Evolutionary conservation across 2,888 invertebrate species (phyloP).

Genomic region (Leptinotarsa juncta): DNA sequence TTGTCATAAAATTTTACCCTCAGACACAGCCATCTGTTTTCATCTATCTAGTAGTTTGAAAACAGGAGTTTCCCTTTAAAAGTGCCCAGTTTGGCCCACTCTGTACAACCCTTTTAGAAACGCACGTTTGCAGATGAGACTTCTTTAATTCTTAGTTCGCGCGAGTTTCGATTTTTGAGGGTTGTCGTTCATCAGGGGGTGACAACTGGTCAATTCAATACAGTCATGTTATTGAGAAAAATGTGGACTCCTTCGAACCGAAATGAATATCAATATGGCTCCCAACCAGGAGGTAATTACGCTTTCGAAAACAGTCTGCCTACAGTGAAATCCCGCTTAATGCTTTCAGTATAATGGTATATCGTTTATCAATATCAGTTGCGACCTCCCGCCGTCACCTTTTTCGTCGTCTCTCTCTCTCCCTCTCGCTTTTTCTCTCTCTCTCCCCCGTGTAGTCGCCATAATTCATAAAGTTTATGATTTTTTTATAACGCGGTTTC

Average conservation of each 20-base stretch:
- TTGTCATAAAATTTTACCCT: too few relatives aligned
- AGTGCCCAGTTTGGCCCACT: too few relatives aligned
- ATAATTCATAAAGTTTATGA: constrained; percentile 18
- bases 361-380: constrained; percentile 15
- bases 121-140: too few relatives aligned
- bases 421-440: neutral
- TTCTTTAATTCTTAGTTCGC: too few relatives aligned
- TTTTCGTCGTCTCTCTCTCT: neutral
- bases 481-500: constrained; percentile 20
- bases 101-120: too few relatives aligned
- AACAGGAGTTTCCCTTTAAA: too few relatives aligned
- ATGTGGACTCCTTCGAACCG: neutral
- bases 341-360: constrained; percentile 10
- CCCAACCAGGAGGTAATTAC: constrained; percentile 2
- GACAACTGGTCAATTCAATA: too few relatives aligned
- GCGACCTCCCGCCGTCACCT: constrained; percentile 11
- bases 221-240: too few relatives aligned
- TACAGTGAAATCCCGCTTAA: constrained; percentile 7
- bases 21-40: too few relatives aligned
- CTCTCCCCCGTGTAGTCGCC: neutral
- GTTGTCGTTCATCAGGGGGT: too few relatives aligned
- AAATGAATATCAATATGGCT: neutral
- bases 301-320: constrained; percentile 7
- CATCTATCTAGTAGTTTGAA: too few relatives aligned
- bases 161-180: too few relatives aligned